phyloP scores from a whole-genome alignment of 2,113 vertebrate species.

The Montifringilla adamsi region DNA sequence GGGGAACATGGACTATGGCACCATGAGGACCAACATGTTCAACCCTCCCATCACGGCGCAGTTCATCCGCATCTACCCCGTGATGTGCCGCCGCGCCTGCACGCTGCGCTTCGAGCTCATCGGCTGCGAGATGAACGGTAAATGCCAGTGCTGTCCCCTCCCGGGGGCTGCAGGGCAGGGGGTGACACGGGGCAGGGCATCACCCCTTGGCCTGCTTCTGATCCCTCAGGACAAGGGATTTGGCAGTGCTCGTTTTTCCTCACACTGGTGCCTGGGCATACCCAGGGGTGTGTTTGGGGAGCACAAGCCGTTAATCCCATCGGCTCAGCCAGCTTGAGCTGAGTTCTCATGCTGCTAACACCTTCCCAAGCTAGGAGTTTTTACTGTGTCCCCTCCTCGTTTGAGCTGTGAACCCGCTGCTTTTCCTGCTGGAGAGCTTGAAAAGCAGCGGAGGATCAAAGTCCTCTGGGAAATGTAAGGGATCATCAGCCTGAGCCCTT shows the following conservation, averaged over 20 bases:
- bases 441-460: conserved; percentile 10
- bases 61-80: conserved; percentile 86
- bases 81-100: conserved; percentile 83
- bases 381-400: neutral
- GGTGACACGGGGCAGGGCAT: neutral
- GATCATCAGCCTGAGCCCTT: neutral
- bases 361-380: neutral
- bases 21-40: conserved; percentile 83
- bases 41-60: conserved; percentile 81
- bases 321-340: neutral
- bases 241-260: neutral
- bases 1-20: conserved; percentile 83
- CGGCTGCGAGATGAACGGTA: conserved; percentile 93
- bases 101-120: conserved; percentile 93
- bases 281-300: neutral
- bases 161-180: neutral
- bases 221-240: neutral
- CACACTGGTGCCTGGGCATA: neutral
- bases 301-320: neutral
- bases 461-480: neutral
- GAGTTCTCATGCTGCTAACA: neutral
- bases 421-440: neutral
- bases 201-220: neutral
- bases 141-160: neutral
- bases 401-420: neutral